Conservation (phyloP, 2,113 vertebrate species). For the Bubo bubo region DNA sequence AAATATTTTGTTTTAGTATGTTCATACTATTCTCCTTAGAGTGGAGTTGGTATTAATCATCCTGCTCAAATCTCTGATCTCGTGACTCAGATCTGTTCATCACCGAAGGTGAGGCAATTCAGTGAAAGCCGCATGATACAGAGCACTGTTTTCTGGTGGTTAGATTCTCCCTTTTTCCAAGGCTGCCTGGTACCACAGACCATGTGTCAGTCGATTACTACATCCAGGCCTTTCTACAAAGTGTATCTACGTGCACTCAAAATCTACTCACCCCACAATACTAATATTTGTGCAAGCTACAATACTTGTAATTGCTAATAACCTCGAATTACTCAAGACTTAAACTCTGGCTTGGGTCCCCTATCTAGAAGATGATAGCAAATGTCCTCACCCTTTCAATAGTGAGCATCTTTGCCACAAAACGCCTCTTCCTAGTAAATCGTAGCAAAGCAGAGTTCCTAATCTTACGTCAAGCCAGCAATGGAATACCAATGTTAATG, state of each 20-base stretch:
- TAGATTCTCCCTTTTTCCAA: not conserved
- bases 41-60: not conserved
- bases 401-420: not conserved
- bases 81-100: not conserved
- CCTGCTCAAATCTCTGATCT: not conserved
- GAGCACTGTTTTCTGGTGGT: not conserved
- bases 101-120: not conserved
- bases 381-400: not conserved
- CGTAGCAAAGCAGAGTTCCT: not conserved
- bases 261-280: not conserved
- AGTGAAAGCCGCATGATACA: not conserved
- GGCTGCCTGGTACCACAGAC: not conserved
- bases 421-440: not conserved
- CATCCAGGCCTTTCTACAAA: not conserved
- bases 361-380: not conserved
- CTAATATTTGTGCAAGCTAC: not conserved
- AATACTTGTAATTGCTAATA: not conserved
- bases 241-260: not conserved
- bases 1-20: not conserved
- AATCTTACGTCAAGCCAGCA: not conserved
- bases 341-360: not conserved
- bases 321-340: not conserved
- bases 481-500: not conserved
- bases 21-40: not conserved
- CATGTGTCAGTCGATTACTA: rapidly evolving